Percentiles rank a stretch among this genome's conserved stretches.
Evolutionary conservation across 2,797 vertebrate species (phyloP).

Genomic region (Leptatherina wallacei): DNA sequence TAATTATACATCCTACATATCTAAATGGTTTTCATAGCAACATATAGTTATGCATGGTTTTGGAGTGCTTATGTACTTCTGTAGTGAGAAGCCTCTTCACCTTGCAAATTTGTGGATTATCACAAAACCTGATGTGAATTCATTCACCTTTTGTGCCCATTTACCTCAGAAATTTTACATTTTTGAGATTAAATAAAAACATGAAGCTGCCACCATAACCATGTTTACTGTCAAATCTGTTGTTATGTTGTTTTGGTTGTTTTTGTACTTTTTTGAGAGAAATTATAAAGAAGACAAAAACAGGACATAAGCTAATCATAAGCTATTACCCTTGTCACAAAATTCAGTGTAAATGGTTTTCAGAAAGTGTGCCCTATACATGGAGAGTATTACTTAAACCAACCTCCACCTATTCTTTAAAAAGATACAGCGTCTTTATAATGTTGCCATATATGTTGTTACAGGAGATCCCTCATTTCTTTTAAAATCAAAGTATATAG

Average conservation of each 20-base stretch:
- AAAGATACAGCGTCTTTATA: too few species aligned
- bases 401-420: too few species aligned
- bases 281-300: neutral
- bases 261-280: neutral
- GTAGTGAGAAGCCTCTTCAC: conserved; percentile 64
- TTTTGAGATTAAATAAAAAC: conserved; percentile 76
- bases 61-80: conserved; percentile 49
- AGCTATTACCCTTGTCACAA: too few species aligned
- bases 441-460: too few species aligned
- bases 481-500: too few species aligned
- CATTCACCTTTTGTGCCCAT: conserved; percentile 79
- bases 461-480: too few species aligned
- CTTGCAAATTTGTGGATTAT: conserved; percentile 50
- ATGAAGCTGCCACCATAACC: conserved; percentile 31
- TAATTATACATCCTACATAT: conserved; percentile 37
- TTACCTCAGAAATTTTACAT: conserved; percentile 53
- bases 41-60: conserved; percentile 75
- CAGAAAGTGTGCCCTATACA: too few species aligned
- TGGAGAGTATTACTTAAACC: too few species aligned
- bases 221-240: conserved; percentile 28
- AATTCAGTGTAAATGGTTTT: too few species aligned
- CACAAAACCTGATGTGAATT: conserved; percentile 68
- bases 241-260: conserved; percentile 9
- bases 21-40: conserved; percentile 48
- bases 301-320: neutral